Evolutionary conservation across 2,113 vertebrate genomes (phyloP).

Genomic region (Columba janthina): DNA sequence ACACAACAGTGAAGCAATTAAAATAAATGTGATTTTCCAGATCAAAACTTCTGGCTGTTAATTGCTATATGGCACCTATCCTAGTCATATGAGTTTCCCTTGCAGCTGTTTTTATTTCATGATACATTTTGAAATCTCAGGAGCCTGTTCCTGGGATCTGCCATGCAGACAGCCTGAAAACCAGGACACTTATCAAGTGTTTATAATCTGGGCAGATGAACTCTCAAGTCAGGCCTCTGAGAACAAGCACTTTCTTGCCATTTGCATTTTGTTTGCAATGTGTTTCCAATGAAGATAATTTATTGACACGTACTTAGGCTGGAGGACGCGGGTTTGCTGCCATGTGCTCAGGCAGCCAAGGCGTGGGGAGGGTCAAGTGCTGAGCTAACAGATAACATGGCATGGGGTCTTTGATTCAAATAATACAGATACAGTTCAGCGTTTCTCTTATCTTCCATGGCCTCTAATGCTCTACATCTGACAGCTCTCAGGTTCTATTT

Average conservation of each 20-base stretch:
- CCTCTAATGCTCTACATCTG: background rate
- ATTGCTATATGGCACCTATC: slow-evolving; percentile 71
- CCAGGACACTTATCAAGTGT: slow-evolving; percentile 49
- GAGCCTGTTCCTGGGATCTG: slow-evolving; percentile 64
- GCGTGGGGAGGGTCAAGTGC: background rate
- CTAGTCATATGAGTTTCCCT: slow-evolving; percentile 65
- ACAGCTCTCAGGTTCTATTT: background rate
- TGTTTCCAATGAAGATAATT: slow-evolving; percentile 63
- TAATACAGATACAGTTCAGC: background rate
- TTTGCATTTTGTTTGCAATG: slow-evolving; percentile 36
- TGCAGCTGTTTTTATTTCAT: slow-evolving; percentile 81
- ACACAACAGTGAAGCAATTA: slow-evolving; percentile 67
- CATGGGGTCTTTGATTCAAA: background rate
- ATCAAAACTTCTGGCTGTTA: slow-evolving; percentile 66
- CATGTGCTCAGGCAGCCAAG: background rate
- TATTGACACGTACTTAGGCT: background rate
- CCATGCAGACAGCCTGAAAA: slow-evolving; percentile 46
- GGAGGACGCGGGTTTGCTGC: background rate
- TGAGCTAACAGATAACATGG: background rate
- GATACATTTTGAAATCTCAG: slow-evolving; percentile 54
- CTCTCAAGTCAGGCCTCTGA: slow-evolving; percentile 18
- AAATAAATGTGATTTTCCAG: slow-evolving; percentile 82
- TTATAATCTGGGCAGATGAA: slow-evolving; percentile 47
- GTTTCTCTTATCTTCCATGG: background rate
- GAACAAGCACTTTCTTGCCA: slow-evolving; percentile 28